Base-by-base conservation (phyloP, 2,888 invertebrate genomes). In the Agrilus mali region DNA sequence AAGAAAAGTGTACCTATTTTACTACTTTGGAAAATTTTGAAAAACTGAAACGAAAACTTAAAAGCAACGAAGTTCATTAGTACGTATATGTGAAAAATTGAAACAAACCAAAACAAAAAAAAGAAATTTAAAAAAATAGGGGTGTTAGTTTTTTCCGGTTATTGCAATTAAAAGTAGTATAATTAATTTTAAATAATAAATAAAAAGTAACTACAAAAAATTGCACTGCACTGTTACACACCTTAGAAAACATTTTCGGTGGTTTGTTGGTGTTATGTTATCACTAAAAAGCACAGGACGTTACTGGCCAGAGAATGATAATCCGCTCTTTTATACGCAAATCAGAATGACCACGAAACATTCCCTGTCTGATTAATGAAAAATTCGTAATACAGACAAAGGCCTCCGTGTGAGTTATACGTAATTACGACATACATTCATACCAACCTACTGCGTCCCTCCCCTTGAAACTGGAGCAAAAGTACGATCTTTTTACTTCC, bases 321-420 rank as follows among this genome's bases (percentile, higher is more conserved):
- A 50, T 48, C 45, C 48, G 45, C 42, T 47, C 56, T 59, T 59
- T 55, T 59, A 59, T 59, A 57, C 44, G 51, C 52, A 43, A 47
- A 47, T 49, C 52, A 55, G 51, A 27, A 27, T 27, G 50, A 52
- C 55, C 54, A 55, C 52, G 53, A 51, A 51, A 57, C 59, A 54
- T 59, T 58, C 57, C 56, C 57, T 52, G 53, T 27, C 27, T 55
- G 54, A 55, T 55, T 57, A 56, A 50, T 51, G 47, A 50, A 53
- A 53, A 55, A 55, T 27, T 27, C 27, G 27, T 27, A 27, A 27
- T 27, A 27, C 27, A 27, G 27, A 27, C 27, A 27, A 27, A 27
- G 27, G 27, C 27, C 8, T 27, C 27, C 27, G 27, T 27, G 27
- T 27, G 27, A 27, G 27, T 27, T 27, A 27, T 10, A 27, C 27